Percentiles rank a stretch among this genome's conserved stretches.
These are phyloP conservation scores for Acanthis flammea DNA, from an alignment of 2,797 vertebrate genomes.

Conservation along the genomic window DNA sequence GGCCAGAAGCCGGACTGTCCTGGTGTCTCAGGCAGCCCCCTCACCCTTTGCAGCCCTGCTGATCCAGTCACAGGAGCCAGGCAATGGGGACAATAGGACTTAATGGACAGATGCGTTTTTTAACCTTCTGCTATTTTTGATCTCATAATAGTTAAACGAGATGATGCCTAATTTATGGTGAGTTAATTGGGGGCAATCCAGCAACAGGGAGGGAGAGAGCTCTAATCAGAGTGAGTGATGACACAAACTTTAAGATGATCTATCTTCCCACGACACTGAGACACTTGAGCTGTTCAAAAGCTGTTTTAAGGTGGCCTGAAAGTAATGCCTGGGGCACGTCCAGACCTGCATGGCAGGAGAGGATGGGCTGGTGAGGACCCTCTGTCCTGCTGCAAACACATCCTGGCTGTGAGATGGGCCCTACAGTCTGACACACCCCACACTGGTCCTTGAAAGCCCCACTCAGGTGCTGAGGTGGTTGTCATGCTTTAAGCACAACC, in stretches of 20 bases:
- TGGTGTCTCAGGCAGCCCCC: rapidly evolving
- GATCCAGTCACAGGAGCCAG: not conserved
- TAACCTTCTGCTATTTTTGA: not conserved
- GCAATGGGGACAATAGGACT: rapidly evolving
- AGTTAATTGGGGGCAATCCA: not conserved
- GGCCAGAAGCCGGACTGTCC: rapidly evolving
- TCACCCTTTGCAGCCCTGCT: rapidly evolving
- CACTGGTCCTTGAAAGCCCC: not conserved
- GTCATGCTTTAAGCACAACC: rapidly evolving
- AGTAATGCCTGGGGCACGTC: not conserved
- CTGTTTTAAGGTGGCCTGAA: not conserved
- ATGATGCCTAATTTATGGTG: not conserved
- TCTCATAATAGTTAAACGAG: not conserved
- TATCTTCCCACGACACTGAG: rapidly evolving
- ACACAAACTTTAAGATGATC: not conserved
- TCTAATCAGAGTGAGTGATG: not conserved
- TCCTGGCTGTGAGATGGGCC: not conserved
- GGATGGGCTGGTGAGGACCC: not conserved
- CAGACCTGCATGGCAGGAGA: not conserved
- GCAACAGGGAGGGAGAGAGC: not conserved
- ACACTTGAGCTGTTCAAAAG: not conserved
- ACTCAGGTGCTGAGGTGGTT: rapidly evolving
- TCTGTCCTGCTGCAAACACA: not conserved
- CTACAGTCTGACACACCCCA: rapidly evolving
- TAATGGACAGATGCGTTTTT: not conserved